Percentiles rank a stretch among this genome's conserved stretches.
Evolutionary conservation across 2,113 vertebrate species (phyloP).

Genomic region (Myotis davidii): DNA sequence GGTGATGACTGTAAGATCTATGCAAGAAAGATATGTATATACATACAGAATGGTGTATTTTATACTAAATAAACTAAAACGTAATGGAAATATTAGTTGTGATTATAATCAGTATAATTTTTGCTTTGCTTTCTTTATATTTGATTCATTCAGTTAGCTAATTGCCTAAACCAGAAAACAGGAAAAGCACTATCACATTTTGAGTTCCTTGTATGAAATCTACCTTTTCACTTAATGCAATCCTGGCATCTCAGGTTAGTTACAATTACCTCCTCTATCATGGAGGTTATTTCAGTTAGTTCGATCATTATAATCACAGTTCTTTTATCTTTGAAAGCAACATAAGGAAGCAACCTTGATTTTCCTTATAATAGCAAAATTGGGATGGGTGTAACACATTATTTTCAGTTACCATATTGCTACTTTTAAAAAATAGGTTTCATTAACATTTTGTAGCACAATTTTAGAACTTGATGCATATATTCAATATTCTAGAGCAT

Average conservation of each 20-base stretch:
- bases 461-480: not conserved
- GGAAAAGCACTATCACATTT: not conserved
- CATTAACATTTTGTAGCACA: not conserved
- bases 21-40: not conserved
- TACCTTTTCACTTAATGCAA: not conserved
- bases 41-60: not conserved
- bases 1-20: not conserved
- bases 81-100: not conserved
- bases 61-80: not conserved
- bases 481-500: not conserved
- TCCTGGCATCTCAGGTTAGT: not conserved
- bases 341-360: not conserved
- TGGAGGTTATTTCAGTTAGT: not conserved
- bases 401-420: not conserved
- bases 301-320: not conserved
- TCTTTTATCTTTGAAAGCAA: slow-evolving; percentile 1
- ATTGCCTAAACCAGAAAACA: not conserved
- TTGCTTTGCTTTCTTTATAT: not conserved
- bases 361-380: not conserved
- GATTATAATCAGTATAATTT: not conserved
- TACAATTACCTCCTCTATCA: not conserved
- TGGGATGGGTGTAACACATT: not conserved
- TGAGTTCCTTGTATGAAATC: not conserved
- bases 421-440: slow-evolving; percentile 1
- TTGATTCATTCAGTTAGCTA: not conserved